A percentile compares a stretch with the other conserved stretches of the same genome.
Evolutionary conservation across 2,888 invertebrate species (phyloP).

Genomic region (Athripsodes cinereus): DNA sequence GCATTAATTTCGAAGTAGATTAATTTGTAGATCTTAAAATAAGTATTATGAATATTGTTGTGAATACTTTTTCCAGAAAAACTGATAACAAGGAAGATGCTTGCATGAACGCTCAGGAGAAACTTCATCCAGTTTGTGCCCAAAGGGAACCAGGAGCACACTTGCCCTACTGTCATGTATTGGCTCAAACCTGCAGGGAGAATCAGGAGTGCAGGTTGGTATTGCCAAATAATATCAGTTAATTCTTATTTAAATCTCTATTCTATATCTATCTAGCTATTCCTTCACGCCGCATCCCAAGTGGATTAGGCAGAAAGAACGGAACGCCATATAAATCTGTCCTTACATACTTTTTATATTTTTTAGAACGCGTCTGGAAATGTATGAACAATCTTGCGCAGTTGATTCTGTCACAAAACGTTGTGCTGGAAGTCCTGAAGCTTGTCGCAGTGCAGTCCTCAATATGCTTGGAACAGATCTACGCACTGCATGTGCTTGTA

Average conservation of each 20-base stretch:
- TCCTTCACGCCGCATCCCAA: too few species aligned
- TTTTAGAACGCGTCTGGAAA: constrained; percentile 69
- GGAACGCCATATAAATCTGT: too few species aligned
- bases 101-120: constrained; percentile 85
- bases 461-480: constrained; percentile 87
- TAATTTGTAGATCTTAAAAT: too few species aligned
- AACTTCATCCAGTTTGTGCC: constrained; percentile 83
- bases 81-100: constrained; percentile 79
- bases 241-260: too few species aligned
- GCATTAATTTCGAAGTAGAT: too few species aligned
- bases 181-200: constrained; percentile 77
- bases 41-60: too few species aligned
- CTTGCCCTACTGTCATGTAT: constrained; percentile 79
- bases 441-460: constrained; percentile 78
- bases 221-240: too few species aligned
- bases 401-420: constrained; percentile 85
- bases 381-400: constrained; percentile 87
- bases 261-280: too few species aligned
- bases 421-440: constrained; percentile 80
- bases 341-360: too few species aligned
- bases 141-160: constrained; percentile 67
- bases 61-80: constrained; percentile 72
- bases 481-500: constrained; percentile 81
- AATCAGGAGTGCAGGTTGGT: constrained; percentile 76
- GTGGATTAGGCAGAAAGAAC: too few species aligned